Percentiles rank a stretch among this genome's conserved stretches.
Conservation (phyloP, 2,888 invertebrate species). For the Drosophila hamatofila region DNA sequence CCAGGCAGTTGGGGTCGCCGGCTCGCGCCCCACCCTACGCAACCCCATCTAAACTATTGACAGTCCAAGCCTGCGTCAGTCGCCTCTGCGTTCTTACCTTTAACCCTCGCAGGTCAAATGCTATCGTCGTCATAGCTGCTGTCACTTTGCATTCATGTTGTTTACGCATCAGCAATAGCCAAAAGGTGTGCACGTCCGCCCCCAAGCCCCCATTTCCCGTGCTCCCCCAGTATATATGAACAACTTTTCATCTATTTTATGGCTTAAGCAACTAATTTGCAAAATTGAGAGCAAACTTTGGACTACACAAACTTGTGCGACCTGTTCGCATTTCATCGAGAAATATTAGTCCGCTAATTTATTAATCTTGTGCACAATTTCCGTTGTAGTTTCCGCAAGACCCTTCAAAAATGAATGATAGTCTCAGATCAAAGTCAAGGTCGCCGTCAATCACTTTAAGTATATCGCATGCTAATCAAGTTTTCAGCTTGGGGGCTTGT, state of each 20-base stretch:
- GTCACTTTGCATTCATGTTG: slow-evolving; percentile 75
- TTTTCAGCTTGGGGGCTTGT: not conserved
- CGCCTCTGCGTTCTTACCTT: slow-evolving; percentile 25
- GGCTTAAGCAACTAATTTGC: slow-evolving; percentile 42
- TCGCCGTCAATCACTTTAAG: slow-evolving; percentile 5
- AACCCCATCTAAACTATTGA: slow-evolving; percentile 21
- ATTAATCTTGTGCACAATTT: slow-evolving; percentile 42
- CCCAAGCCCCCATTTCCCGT: not conserved
- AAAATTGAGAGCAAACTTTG: slow-evolving; percentile 16
- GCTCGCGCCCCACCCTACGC: not conserved
- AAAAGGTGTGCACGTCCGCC: slow-evolving; percentile 51
- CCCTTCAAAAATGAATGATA: not conserved
- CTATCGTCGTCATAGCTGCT: slow-evolving; percentile 58
- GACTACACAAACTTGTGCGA: slow-evolving; percentile 11
- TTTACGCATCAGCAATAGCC: slow-evolving; percentile 61
- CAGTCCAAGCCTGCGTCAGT: slow-evolving; percentile 28
- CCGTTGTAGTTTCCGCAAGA: slow-evolving; percentile 17
- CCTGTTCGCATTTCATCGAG: slow-evolving; percentile 8
- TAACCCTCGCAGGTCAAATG: slow-evolving; percentile 50
- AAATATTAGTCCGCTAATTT: slow-evolving; percentile 32
- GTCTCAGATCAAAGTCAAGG: slow-evolving; percentile 34
- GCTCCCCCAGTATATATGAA: not conserved
- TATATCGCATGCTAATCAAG: not conserved
- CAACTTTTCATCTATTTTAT: slow-evolving; percentile 20
- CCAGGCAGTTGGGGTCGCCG: slow-evolving; percentile 15